Evolutionary conservation across 2,888 invertebrate genomes (phyloP).

Genomic region (Drosophila recens): DNA sequence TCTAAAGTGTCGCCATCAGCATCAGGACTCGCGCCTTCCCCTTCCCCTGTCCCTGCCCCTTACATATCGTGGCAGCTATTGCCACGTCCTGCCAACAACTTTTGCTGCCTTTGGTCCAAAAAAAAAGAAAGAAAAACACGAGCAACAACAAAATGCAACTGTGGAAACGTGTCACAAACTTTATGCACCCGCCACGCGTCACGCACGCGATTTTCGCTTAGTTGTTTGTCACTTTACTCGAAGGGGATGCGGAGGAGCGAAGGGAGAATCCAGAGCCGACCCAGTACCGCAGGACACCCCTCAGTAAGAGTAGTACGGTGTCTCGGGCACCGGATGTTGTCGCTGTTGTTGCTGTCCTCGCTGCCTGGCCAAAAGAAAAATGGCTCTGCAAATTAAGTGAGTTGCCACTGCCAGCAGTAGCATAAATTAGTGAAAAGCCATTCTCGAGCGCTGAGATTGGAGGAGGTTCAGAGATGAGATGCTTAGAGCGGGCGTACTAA

Average conservation of each 20-base stretch:
- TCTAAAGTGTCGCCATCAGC: slow-evolving; percentile 74
- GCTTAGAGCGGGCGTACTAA: background rate
- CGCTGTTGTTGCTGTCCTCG: slow-evolving; percentile 24
- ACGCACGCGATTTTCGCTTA: slow-evolving; percentile 80
- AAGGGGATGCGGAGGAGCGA: background rate
- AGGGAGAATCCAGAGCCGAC: background rate
- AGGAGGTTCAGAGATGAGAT: background rate
- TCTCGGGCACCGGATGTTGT: slow-evolving; percentile 43
- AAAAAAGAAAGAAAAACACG: slow-evolving; percentile 16
- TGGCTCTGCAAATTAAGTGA: slow-evolving; percentile 71
- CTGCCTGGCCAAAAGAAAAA: slow-evolving; percentile 66
- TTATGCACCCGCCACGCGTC: slow-evolving; percentile 78
- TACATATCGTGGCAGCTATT: background rate
- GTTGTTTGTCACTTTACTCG: slow-evolving; percentile 74
- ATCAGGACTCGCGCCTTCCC: slow-evolving; percentile 27
- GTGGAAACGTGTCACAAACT: slow-evolving; percentile 78
- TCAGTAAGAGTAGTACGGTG: slow-evolving; percentile 2
- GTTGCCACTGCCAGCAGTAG: slow-evolving; percentile 57
- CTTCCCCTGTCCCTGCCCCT: background rate
- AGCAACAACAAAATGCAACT: slow-evolving; percentile 68
- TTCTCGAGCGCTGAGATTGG: slow-evolving; percentile 47
- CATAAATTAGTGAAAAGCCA: slow-evolving; percentile 65
- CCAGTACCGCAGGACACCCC: slow-evolving; percentile 4
- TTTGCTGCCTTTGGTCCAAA: slow-evolving; percentile 50
- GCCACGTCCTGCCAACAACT: slow-evolving; percentile 37